phyloP scores from a whole-genome alignment of 37 sponge, comb jelly and placozoan species.

The Hormiphora californensis region DNA sequence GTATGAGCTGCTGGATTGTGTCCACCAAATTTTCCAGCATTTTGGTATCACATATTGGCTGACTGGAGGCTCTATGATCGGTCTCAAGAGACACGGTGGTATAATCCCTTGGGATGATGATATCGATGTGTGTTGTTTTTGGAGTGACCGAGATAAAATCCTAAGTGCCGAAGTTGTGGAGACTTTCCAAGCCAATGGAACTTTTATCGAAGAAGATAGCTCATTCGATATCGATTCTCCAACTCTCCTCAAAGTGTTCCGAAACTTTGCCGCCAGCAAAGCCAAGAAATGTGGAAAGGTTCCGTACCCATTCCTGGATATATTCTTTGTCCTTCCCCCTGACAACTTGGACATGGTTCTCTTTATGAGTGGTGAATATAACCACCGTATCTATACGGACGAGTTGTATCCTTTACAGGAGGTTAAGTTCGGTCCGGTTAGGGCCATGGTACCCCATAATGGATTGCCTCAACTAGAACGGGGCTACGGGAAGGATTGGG shows the following conservation, averaged over 20 bases:
- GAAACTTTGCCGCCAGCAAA: neutral
- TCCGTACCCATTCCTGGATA: neutral
- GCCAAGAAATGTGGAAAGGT: neutral
- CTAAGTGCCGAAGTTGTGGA: neutral
- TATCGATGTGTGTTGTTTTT: conserved; percentile 1
- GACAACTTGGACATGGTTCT: neutral
- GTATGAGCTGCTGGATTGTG: neutral
- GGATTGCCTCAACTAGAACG: neutral
- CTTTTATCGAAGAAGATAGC: neutral
- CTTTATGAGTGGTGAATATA: neutral
- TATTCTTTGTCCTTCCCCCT: neutral
- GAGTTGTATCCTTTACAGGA: neutral
- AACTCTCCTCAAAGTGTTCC: neutral
- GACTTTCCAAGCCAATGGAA: neutral
- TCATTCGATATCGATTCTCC: neutral
- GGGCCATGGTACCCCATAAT: neutral
- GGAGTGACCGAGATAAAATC: neutral
- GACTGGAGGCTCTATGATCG: conserved; percentile 2
- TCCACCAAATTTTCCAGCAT: neutral
- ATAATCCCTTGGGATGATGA: conserved; percentile 53
- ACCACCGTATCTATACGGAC: neutral
- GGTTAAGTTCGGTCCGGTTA: neutral
- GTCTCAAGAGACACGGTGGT: conserved; percentile 10
- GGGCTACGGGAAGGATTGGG: neutral
- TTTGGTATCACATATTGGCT: conserved; percentile 15